Conservation (phyloP, 1,140 invertebrate genomes). For the Megalopta genalis region DNA sequence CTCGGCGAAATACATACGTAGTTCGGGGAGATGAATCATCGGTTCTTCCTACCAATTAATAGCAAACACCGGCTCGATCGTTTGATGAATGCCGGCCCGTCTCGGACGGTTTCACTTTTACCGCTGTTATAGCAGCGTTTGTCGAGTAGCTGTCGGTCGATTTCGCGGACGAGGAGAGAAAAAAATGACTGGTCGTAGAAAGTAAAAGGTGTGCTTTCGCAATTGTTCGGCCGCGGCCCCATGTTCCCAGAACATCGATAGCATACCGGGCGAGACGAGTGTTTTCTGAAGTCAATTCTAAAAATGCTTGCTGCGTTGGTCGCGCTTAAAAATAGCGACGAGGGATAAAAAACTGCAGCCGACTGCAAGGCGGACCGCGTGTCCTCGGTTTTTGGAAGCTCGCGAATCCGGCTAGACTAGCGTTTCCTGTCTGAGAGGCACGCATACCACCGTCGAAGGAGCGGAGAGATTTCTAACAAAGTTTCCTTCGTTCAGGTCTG, state of each 20-base stretch:
- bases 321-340: conserved; percentile 75
- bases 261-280: conserved; percentile 40
- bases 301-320: conserved; percentile 73
- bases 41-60: no score
- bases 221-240: neutral
- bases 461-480: neutral
- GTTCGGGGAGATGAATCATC: no score
- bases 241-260: conserved; percentile 26
- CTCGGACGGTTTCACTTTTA: no score
- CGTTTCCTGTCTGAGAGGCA: neutral
- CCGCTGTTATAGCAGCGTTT: no score
- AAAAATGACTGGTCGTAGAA: neutral
- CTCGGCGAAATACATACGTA: no score
- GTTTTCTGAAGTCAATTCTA: conserved; percentile 71
- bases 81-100: no score
- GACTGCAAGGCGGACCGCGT: conserved; percentile 45
- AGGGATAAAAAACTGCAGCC: conserved; percentile 73
- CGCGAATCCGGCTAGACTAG: neutral
- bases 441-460: neutral
- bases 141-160: no score
- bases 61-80: no score
- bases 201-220: neutral
- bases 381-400: conserved; percentile 21
- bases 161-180: no score
- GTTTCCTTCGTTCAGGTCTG: conserved; percentile 78